Percentiles rank a stretch among this genome's conserved stretches.
Conservation (phyloP, 2,113 vertebrate species). For the Sitta europaea region DNA sequence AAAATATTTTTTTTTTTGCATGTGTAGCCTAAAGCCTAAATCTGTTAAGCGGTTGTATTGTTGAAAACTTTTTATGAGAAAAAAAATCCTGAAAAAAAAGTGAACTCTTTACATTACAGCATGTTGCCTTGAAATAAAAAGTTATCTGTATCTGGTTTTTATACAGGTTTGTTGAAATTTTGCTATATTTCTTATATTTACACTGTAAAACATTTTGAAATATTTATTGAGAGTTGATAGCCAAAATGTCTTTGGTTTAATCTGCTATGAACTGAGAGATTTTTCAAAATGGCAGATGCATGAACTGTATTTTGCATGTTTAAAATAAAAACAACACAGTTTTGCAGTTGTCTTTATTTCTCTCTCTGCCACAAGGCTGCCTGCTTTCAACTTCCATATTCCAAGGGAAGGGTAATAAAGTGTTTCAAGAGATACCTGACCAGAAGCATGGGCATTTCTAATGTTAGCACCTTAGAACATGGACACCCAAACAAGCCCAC, state of each 20-base stretch:
- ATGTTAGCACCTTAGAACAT: not conserved
- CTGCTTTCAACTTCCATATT: not conserved
- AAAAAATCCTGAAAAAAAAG: conserved; percentile 59
- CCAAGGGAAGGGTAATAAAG: not conserved
- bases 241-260: conserved; percentile 77
- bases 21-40: conserved; percentile 79
- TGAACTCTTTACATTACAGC: conserved; percentile 84
- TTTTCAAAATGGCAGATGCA: conserved; percentile 84
- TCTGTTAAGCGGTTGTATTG: conserved; percentile 75
- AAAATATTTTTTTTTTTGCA: conserved; percentile 86
- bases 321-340: conserved; percentile 76
- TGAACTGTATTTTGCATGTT: conserved; percentile 96
- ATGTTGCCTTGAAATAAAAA: conserved; percentile 84
- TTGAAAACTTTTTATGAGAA: conserved; percentile 85
- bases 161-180: conserved; percentile 92
- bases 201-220: conserved; percentile 90
- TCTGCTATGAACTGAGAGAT: conserved; percentile 72
- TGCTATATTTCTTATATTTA: conserved; percentile 95
- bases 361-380: conserved; percentile 52
- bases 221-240: conserved; percentile 75
- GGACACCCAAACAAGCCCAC: not conserved
- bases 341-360: conserved; percentile 76
- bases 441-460: not conserved
- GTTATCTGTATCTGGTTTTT: conserved; percentile 84
- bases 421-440: not conserved